phyloP scores from a whole-genome alignment of 2,888 invertebrate genomes.

The Metallyticus violacea region DNA sequence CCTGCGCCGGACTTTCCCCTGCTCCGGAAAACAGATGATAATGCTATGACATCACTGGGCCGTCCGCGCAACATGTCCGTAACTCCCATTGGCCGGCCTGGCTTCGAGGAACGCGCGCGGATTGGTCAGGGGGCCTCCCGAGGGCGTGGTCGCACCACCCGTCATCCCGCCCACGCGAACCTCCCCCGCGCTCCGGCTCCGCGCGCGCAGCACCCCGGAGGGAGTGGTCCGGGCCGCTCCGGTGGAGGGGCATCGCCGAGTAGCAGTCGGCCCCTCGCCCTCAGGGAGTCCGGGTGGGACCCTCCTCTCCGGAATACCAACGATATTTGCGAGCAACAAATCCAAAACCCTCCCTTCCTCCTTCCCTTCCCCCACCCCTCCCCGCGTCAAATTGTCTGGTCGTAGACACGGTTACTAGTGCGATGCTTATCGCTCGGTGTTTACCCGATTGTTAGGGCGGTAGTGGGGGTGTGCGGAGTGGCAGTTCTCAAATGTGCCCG shows the following conservation, averaged over 20 bases:
- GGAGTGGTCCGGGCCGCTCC: conserved; percentile 47
- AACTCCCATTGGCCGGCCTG: conserved; percentile 38
- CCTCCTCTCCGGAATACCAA: conserved; percentile 19
- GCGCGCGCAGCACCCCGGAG: conserved; percentile 44
- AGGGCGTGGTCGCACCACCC: conserved; percentile 24
- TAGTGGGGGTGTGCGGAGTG: conserved; percentile 36
- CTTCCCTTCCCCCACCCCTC: conserved; percentile 38
- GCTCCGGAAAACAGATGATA: conserved; percentile 27
- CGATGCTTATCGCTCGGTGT: neutral
- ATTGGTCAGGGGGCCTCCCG: conserved; percentile 38
- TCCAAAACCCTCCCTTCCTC: conserved; percentile 20
- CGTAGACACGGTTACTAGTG: neutral
- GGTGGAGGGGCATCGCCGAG: conserved; percentile 46
- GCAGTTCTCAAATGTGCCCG: conserved; percentile 63
- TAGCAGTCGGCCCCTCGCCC: conserved; percentile 38
- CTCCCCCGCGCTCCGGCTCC: conserved; percentile 18
- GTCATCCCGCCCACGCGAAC: conserved; percentile 23
- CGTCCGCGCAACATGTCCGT: conserved; percentile 22
- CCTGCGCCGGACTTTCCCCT: conserved; percentile 17
- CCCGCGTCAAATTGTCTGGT: conserved; percentile 43
- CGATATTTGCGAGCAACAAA: conserved; percentile 23
- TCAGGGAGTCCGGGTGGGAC: conserved; percentile 42
- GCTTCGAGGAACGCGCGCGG: conserved; percentile 37
- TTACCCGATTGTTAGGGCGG: neutral
- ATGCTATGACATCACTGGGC: conserved; percentile 35